Evolutionary conservation across 2,797 vertebrate genomes (phyloP), one percentile per base, ranked within the genome.

Genomic region (Sebastes matsubarae): DNA sequence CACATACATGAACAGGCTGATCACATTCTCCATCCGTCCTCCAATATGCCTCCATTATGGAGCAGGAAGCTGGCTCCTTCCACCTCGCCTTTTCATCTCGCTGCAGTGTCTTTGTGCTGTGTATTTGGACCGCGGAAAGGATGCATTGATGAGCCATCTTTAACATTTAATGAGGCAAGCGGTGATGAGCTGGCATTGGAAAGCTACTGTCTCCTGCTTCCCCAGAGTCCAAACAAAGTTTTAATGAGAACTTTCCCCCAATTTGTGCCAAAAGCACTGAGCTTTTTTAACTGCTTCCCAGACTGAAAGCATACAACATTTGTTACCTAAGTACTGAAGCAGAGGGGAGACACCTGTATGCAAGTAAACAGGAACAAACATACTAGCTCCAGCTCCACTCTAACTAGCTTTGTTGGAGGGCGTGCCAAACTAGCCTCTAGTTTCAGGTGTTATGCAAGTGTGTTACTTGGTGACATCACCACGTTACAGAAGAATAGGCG

Each of bases 101-200:
- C 79, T 50, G 82, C 85, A 64, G 79, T 77, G 79, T 91, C 87
- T 92, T 90, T 88, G 89, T 72, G 80, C 57, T 76, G 79, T 83
- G 82, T 70, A 63, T 92, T 90, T 92, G 85, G 91, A 90, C 84
- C 59, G 16, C 20, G 57, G 77, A 79, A 74, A 63, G 79, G 87
- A 88, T 85, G 88, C 92, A 87, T 84, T 87, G 90, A 94, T 92
- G 91, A 93, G 88, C 83, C 88, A 86, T 92, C 89, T 92, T 92
- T 92, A 93, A 90, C 88, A 85, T 93, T 94, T 93, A 94, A 94
- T 94, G 93, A 95, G 93, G 91, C 90, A n/a, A 88, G 77, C 88
- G 55, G 84, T 89, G 91, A 93, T 93, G 89, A 95, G 88, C 81
- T 91, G 90, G 92, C 92, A 87, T 89, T 70, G 80, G 78, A 66